Evolutionary conservation across 2,797 vertebrate genomes (phyloP).

Genomic region (Peromyscus nudipes): DNA sequence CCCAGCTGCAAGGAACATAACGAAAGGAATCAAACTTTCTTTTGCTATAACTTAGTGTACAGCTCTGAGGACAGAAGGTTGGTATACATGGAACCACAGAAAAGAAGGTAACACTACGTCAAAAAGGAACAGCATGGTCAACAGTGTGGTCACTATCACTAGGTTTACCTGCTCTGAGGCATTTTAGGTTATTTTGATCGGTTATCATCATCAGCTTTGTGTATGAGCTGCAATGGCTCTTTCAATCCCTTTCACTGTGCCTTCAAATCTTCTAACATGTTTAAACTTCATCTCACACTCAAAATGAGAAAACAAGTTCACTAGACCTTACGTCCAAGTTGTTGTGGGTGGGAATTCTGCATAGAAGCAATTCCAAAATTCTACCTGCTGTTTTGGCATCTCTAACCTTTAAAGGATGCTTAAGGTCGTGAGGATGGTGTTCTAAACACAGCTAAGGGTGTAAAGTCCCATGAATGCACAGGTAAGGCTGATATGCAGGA

Average conservation of each 20-base stretch:
- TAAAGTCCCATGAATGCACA: background rate
- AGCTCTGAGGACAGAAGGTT: background rate
- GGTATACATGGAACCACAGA: background rate
- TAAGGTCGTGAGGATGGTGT: background rate
- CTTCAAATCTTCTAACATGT: background rate
- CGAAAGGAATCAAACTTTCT: background rate
- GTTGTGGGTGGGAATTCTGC: background rate
- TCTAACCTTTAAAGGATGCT: background rate
- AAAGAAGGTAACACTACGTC: background rate
- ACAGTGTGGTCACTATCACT: background rate
- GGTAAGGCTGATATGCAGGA: background rate
- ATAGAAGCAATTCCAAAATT: background rate
- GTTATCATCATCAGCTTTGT: background rate
- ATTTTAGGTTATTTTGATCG: background rate
- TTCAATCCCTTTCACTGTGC: background rate
- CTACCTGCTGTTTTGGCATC: background rate
- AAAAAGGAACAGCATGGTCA: background rate
- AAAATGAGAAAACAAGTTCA: background rate
- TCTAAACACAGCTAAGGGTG: background rate
- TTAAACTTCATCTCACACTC: constrained; percentile 5
- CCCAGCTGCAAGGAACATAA: background rate
- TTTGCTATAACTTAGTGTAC: background rate
- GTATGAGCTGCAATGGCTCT: background rate
- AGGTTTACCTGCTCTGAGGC: background rate
- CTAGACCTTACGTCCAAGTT: background rate